phyloP scores from a whole-genome alignment of 2,888 invertebrate species.

The Drosophila anomelani region DNA sequence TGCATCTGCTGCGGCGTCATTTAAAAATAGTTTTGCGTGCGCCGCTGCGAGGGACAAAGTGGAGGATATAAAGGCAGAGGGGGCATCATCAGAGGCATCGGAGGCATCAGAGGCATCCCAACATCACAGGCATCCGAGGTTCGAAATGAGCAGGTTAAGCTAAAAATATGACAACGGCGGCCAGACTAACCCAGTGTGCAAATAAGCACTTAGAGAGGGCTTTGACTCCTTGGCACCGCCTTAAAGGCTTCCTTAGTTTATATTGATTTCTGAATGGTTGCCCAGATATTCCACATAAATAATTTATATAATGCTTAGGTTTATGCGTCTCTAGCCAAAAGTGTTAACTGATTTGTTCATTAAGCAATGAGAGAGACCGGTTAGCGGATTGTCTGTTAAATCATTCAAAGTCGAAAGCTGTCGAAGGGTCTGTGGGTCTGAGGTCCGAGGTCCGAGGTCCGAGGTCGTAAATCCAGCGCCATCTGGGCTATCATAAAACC shows the following conservation, averaged over 20 bases:
- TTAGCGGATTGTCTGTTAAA: background rate
- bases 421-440: background rate
- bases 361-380: background rate
- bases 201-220: slow-evolving; percentile 5
- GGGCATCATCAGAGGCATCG: no score
- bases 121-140: slow-evolving; percentile 2
- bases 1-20: slow-evolving; percentile 52
- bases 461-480: slow-evolving; percentile 14
- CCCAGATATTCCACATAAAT: background rate
- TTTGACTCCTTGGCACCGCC: background rate
- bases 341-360: slow-evolving; percentile 6
- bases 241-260: background rate
- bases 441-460: background rate
- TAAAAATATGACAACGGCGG: slow-evolving; percentile 64
- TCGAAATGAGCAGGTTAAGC: slow-evolving; percentile 36
- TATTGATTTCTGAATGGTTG: background rate
- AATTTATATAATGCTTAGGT: background rate
- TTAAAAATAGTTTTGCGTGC: slow-evolving; percentile 71
- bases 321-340: background rate
- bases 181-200: slow-evolving; percentile 22
- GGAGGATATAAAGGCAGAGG: background rate
- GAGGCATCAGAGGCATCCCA: no score
- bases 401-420: slow-evolving; percentile 7
- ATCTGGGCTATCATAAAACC: slow-evolving; percentile 25
- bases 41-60: background rate